Evolutionary conservation across 2,113 vertebrate species (phyloP).

Genomic region (Bucco capensis): DNA sequence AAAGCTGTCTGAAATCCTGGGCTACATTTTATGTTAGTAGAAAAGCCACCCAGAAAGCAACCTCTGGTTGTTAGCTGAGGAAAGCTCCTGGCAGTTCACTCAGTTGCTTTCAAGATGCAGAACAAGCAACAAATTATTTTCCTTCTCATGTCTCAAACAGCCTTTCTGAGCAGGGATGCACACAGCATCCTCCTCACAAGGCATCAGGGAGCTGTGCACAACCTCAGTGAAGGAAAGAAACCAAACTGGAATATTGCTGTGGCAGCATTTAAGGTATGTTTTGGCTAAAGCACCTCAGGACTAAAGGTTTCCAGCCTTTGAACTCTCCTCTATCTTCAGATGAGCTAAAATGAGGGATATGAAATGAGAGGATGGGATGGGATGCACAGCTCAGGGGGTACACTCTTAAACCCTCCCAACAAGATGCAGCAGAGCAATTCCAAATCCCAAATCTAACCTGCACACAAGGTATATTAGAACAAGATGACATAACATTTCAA

Average conservation of each 20-base stretch:
- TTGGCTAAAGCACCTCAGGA: neutral
- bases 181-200: neutral
- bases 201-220: fast-evolving
- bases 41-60: neutral
- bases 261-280: neutral
- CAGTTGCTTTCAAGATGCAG: neutral
- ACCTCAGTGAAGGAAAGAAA: neutral
- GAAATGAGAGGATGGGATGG: neutral
- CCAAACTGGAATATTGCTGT: neutral
- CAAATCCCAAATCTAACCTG: neutral
- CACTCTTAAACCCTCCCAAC: neutral
- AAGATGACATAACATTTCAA: fast-evolving
- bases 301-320: neutral
- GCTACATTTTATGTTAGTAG: neutral
- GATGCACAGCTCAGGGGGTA: fast-evolving
- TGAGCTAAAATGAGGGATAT: neutral
- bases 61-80: neutral
- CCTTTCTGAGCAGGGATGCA: neutral
- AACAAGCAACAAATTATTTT: neutral
- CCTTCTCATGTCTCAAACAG: neutral
- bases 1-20: neutral
- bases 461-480: neutral
- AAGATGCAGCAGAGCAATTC: neutral
- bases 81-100: neutral
- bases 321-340: neutral